Conservation (phyloP, 2,113 vertebrate species). For the Pedionomus torquatus region DNA sequence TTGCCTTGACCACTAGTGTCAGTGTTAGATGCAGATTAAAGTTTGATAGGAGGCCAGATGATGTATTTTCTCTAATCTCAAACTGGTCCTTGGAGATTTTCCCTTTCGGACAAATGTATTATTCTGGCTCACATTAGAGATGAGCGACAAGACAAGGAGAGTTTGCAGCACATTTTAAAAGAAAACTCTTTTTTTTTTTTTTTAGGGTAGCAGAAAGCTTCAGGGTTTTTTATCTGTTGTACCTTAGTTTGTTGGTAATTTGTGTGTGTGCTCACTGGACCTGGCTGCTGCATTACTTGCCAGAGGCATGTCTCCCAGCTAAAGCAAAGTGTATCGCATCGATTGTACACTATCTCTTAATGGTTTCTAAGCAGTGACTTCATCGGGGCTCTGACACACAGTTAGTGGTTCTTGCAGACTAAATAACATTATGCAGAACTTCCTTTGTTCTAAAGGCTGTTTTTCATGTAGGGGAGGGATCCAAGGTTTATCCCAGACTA, state of each 20-base stretch:
- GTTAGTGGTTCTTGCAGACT: slow-evolving; percentile 31
- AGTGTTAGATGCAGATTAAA: background rate
- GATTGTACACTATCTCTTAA: background rate
- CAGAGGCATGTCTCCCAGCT: background rate
- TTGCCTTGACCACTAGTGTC: background rate
- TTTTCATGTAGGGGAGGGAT: slow-evolving; percentile 26
- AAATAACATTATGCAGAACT: slow-evolving; percentile 65
- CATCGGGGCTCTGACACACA: slow-evolving; percentile 41
- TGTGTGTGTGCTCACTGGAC: background rate
- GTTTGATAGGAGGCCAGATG: background rate
- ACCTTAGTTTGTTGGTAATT: background rate
- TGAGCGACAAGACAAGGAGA: background rate
- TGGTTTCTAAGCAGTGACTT: slow-evolving; percentile 46
- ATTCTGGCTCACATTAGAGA: background rate
- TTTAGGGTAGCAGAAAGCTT: background rate
- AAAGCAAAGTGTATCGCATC: background rate
- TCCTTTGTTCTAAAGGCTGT: slow-evolving; percentile 51
- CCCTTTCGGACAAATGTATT: background rate
- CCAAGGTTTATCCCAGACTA: slow-evolving; percentile 22
- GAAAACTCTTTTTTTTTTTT: background rate
- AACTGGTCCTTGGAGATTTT: background rate
- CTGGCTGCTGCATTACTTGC: background rate
- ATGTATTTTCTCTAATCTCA: background rate
- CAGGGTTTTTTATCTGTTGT: background rate
- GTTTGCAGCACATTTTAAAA: background rate